Evolutionary conservation across 2,797 vertebrate species (phyloP).

Genomic region (Gymnopithys bicolor): DNA sequence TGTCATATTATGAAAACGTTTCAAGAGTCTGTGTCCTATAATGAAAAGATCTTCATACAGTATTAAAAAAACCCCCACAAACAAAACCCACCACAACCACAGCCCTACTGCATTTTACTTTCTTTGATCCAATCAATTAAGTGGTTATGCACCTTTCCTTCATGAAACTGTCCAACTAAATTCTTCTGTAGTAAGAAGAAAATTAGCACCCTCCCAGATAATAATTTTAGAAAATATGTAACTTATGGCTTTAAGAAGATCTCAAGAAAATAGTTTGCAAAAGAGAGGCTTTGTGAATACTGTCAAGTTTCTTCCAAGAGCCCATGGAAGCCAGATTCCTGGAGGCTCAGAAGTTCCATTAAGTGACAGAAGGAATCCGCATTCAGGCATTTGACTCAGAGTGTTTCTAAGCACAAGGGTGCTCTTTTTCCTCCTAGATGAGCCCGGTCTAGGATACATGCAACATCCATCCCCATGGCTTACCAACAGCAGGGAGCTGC

Average conservation of each 20-base stretch:
- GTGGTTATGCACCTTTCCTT: not conserved
- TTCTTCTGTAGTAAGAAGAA: not conserved
- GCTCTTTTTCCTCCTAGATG: not conserved
- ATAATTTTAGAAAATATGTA: not conserved
- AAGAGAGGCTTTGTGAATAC: not conserved
- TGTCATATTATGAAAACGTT: not conserved
- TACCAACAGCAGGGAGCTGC: not conserved
- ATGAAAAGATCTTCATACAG: not conserved
- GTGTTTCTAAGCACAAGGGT: rapidly evolving
- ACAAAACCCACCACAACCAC: not conserved
- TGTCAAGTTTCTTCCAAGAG: not conserved
- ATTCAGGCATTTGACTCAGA: not conserved
- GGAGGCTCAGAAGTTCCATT: not conserved
- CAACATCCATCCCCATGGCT: not conserved
- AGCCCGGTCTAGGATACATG: not conserved
- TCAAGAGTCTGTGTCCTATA: not conserved
- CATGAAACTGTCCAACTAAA: not conserved
- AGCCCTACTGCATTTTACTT: not conserved
- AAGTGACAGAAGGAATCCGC: not conserved
- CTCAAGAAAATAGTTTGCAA: not conserved
- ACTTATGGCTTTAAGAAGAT: not conserved
- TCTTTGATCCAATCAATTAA: not conserved
- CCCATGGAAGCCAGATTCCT: not conserved
- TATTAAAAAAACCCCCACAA: not conserved
- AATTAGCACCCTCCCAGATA: not conserved